A percentile compares a stretch with the other conserved stretches of the same genome.
These are phyloP conservation scores for Panorpa germanica DNA, from an alignment of 2,888 invertebrate genomes.

Conservation along the genomic window DNA sequence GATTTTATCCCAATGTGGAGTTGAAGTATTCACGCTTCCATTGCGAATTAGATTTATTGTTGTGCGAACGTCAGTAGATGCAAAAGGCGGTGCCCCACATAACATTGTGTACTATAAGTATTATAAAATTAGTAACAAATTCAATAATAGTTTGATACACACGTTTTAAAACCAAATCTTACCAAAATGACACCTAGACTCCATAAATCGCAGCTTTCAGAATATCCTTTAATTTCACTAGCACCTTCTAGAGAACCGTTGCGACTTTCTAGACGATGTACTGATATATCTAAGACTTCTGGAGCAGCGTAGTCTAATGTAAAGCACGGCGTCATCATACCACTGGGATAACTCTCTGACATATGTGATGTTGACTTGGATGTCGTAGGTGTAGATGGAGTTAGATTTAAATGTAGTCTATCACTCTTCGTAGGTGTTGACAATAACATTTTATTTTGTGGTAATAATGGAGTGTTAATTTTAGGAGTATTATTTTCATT, in stretches of 20 bases:
- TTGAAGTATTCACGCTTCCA: conserved; percentile 9
- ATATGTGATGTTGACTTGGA: background rate
- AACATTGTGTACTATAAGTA: conserved; percentile 30
- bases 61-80: too few relatives aligned
- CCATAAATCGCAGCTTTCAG: conserved; percentile 90
- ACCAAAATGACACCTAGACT: conserved; percentile 84
- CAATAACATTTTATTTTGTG: too few relatives aligned
- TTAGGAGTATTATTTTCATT: background rate
- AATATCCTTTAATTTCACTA: conserved; percentile 41
- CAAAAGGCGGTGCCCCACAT: conserved; percentile 77
- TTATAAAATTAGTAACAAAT: background rate
- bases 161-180: too few relatives aligned
- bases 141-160: conserved; percentile 14
- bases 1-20: conserved; percentile 47
- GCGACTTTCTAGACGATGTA: conserved; percentile 24
- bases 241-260: conserved; percentile 17
- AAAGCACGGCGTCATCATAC: conserved; percentile 71
- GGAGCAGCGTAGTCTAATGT: conserved; percentile 82
- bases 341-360: conserved; percentile 16
- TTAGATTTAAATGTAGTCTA: too few relatives aligned
- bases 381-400: background rate
- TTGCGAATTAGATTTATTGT: conserved; percentile 13
- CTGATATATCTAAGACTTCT: conserved; percentile 78
- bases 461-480: too few relatives aligned
- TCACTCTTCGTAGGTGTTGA: too few relatives aligned